A percentile compares a stretch with the other conserved stretches of the same genome.
Conservation (phyloP, 1,140 invertebrate species). For the Ceratosolen solmsi region DNA sequence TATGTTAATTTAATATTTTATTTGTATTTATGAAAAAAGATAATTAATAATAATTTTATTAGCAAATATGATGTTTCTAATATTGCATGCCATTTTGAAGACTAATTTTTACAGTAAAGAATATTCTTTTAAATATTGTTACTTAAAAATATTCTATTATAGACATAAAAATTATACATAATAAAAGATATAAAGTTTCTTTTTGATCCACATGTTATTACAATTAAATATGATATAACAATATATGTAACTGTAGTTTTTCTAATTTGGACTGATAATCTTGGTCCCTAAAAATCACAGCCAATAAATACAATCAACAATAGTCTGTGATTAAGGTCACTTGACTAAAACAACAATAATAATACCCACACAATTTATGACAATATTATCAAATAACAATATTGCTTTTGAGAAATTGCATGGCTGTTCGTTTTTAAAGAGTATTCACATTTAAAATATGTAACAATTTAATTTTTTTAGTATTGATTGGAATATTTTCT, state of each 20-base stretch:
- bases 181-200: slow-evolving; percentile 13
- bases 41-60: slow-evolving; percentile 13
- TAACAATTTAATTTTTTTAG: background rate
- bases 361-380: slow-evolving; percentile 38
- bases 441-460: background rate
- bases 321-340: slow-evolving; percentile 71
- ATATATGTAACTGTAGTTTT: too few species aligned
- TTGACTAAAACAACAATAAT: slow-evolving; percentile 52
- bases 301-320: slow-evolving; percentile 73
- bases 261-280: slow-evolving; percentile 26
- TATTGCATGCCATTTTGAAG: background rate
- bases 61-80: slow-evolving; percentile 1
- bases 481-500: background rate
- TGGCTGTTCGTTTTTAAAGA: background rate
- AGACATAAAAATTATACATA: background rate
- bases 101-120: background rate
- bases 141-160: background rate
- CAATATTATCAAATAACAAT: slow-evolving; percentile 41
- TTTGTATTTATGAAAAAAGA: slow-evolving; percentile 11
- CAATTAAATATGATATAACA: slow-evolving; percentile 9
- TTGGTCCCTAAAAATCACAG: slow-evolving; percentile 74
- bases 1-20: too few species aligned
- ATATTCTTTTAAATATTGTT: background rate
- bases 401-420: slow-evolving; percentile 4
- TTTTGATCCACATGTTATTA: background rate